Conservation (phyloP, 2,113 vertebrate species). For the Eleginops maclovinus region DNA sequence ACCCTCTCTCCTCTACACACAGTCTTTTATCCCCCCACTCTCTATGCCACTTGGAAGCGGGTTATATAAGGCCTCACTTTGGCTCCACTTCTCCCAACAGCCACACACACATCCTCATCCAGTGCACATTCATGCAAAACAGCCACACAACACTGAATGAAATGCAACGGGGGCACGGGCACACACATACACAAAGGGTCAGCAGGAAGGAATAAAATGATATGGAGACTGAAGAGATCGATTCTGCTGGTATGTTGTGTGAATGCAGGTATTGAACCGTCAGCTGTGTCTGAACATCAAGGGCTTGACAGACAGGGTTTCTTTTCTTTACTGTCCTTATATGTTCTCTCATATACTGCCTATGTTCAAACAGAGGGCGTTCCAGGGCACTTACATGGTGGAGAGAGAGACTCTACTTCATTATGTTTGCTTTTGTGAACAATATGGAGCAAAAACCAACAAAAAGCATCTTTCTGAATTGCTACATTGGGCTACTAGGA, state of each 20-base stretch:
- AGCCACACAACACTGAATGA: background rate
- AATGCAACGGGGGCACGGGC: background rate
- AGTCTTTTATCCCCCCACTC: slow-evolving; percentile 14
- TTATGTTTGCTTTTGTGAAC: background rate
- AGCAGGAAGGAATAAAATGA: background rate
- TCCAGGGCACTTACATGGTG: background rate
- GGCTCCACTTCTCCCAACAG: slow-evolving; percentile 41
- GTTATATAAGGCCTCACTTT: slow-evolving; percentile 57
- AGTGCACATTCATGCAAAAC: slow-evolving; percentile 2
- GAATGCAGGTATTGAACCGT: background rate
- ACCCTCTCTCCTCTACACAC: slow-evolving; percentile 3
- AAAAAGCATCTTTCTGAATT: background rate
- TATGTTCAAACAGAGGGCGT: background rate
- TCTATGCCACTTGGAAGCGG: slow-evolving; percentile 50
- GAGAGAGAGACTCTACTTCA: background rate
- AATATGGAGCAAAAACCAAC: background rate
- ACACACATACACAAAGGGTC: background rate
- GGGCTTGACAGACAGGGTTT: background rate
- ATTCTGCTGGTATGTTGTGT: slow-evolving; percentile 1
- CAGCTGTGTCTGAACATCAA: background rate
- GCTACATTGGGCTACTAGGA: too few species aligned
- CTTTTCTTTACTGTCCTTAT: background rate
- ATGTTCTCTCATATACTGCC: background rate
- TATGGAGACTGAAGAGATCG: background rate
- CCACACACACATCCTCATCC: background rate